These are phyloP conservation scores for Cheirogaleus major DNA, from an alignment of 2,797 vertebrate species.

Conservation along the genomic window DNA sequence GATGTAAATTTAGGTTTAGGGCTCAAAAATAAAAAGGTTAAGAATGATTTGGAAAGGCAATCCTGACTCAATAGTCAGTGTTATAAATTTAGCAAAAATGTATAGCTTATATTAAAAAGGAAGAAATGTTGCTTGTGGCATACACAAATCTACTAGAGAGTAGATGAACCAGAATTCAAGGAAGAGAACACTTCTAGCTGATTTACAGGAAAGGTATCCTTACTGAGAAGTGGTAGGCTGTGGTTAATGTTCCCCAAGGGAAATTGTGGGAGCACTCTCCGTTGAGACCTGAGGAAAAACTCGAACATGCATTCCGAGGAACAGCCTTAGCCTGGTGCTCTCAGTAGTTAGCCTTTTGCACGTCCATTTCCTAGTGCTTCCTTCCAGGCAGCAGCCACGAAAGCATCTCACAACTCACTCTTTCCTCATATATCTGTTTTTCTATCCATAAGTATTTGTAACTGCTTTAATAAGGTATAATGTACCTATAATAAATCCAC, in stretches of 20 bases:
- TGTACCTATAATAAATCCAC: background rate
- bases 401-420: background rate
- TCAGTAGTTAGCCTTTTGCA: background rate
- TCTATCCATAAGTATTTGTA: background rate
- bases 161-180: slow-evolving; percentile 17
- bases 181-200: background rate
- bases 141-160: background rate
- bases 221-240: slow-evolving; percentile 37
- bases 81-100: background rate
- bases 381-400: background rate
- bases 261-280: background rate
- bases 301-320: background rate
- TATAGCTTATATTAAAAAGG: background rate
- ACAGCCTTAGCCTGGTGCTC: background rate
- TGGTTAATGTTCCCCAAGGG: slow-evolving; percentile 35
- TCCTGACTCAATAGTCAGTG: slow-evolving; percentile 6
- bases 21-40: background rate
- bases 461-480: background rate
- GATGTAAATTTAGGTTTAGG: background rate
- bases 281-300: background rate
- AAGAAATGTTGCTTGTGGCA: background rate
- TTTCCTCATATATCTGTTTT: background rate
- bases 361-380: background rate
- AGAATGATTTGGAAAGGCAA: background rate
- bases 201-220: slow-evolving; percentile 54